Evolutionary conservation across 2,888 invertebrate species (phyloP).

Genomic region (Ophion ventricosus): DNA sequence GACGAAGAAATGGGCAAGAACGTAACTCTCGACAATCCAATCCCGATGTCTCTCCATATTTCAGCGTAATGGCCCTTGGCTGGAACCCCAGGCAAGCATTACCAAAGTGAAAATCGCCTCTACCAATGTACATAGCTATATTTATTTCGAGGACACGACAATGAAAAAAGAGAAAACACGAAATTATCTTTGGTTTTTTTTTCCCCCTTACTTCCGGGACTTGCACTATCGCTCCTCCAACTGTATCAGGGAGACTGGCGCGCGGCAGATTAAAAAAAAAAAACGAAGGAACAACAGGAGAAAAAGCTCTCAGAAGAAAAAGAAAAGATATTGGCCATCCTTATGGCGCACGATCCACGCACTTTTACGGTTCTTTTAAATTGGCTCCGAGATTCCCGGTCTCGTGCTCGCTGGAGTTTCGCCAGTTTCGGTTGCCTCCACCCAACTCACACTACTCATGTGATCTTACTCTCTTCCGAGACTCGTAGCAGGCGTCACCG

Average conservation of each 20-base stretch:
- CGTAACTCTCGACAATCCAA: conserved; percentile 44
- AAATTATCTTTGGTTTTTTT: conserved; percentile 32
- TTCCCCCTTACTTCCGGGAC: conserved; percentile 15
- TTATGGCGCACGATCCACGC: conserved; percentile 50
- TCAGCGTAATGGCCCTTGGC: conserved; percentile 58
- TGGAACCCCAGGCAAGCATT: conserved; percentile 3
- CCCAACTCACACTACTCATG: neutral
- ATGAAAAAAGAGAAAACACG: neutral
- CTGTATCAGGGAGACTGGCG: conserved; percentile 16
- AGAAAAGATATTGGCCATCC: conserved; percentile 32
- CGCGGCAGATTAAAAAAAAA: neutral
- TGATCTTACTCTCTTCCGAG: conserved; percentile 1
- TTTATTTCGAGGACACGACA: neutral
- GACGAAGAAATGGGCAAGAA: conserved; percentile 15
- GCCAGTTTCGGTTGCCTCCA: conserved; percentile 71
- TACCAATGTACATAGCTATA: neutral
- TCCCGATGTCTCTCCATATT: conserved; percentile 59
- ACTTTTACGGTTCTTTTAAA: conserved; percentile 75
- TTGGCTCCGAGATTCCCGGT: conserved; percentile 72
- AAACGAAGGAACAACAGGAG: neutral
- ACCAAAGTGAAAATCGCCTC: conserved; percentile 52
- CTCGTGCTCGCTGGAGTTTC: conserved; percentile 67
- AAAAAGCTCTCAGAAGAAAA: neutral
- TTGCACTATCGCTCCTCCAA: conserved; percentile 33
- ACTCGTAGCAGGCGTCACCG: conserved; percentile 6